phyloP scores from a whole-genome alignment of 2,797 vertebrate species.

The Lagorchestes hirsutus region DNA sequence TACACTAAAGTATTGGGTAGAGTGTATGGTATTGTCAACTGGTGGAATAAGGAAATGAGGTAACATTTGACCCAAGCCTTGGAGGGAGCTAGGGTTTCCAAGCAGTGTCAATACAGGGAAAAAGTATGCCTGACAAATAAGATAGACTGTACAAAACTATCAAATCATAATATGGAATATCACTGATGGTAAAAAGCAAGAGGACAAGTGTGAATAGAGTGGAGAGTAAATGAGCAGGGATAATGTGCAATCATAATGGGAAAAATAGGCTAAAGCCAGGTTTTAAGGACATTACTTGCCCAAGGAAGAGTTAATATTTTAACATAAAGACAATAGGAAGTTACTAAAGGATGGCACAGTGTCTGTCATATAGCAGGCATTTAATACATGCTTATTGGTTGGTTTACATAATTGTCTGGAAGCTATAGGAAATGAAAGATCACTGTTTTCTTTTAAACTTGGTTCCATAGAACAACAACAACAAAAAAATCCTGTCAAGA shows the following conservation, averaged over 20 bases:
- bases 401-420: neutral
- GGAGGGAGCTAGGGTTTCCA: neutral
- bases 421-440: neutral
- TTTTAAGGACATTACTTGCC: neutral
- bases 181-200: neutral
- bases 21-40: neutral
- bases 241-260: neutral
- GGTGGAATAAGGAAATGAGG: neutral
- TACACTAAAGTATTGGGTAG: neutral
- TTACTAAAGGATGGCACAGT: neutral
- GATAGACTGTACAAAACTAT: neutral
- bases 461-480: neutral
- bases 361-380: neutral
- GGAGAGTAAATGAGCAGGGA: neutral
- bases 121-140: neutral
- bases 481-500: neutral
- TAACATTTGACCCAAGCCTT: neutral
- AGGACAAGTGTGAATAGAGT: neutral
- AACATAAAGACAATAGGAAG: neutral
- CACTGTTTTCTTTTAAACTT: neutral
- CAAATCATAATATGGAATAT: neutral
- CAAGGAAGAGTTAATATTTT: neutral
- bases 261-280: neutral
- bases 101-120: neutral
- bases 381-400: neutral